Evolutionary conservation across 30 jellyfish, hydroid and myxozoan species (phyloP), one percentile per base, ranked within the genome.

Genomic region (Rhopilema esculentum): DNA sequence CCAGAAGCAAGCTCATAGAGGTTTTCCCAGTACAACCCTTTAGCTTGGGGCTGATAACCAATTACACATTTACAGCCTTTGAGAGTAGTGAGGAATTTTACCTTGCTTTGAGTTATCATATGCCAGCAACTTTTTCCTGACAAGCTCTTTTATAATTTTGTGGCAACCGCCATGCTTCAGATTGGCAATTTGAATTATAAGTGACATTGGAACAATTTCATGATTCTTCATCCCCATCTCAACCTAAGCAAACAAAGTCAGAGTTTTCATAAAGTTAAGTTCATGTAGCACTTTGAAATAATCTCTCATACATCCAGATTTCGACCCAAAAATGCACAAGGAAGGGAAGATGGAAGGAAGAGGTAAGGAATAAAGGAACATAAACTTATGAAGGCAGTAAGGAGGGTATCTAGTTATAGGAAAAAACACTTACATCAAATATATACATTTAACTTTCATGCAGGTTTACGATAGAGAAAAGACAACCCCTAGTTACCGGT

Each of bases 171-270:
- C 97, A 94, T 89, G 97, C 64, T 95, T 95, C 70, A 89, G 71
- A 69, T 87, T 91, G 69, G 99, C 97, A 30, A 95, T 95, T 76
- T 91, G 97, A 22, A 84, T 70, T 32, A 95, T 78, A 21, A 95
- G 84, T 53, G 95, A 63, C 83, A 81, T 78, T 68, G 99, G 99
- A 0, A 95, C 99, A 61, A 80, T 72, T 69, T 95, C 99, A 80
- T 95, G 99, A 57, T 95, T 95, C 77, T 95, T 95, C 99, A 95
- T 95, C 63, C 99, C 99, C 99, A 95, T 95, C 65, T 95, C 99
- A 48, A 95, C 98, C 99, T 95, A 29, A 18, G 69, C n/a, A 24
- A 12, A 66, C 29, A 67, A 27, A 77, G 15, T 27, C 6, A 7
- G 16, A 30, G 18, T 9, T 31, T 8, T 16, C 21, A 72, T 19